Evolutionary conservation across 1,140 invertebrate species (phyloP).

Genomic region (Dendrolimus kikuchii): DNA sequence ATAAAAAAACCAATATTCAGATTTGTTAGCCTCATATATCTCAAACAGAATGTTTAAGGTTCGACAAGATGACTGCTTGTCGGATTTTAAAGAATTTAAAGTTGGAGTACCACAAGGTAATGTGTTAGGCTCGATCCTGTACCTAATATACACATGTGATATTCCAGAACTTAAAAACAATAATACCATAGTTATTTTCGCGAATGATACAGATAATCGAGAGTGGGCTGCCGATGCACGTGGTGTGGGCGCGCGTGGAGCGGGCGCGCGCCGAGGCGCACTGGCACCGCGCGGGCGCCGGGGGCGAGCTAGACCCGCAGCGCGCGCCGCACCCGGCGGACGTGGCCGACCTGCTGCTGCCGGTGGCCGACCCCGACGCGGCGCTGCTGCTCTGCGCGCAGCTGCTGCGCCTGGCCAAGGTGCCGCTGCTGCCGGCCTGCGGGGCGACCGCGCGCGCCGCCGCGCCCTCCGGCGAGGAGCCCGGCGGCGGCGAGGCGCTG

Average conservation of each 20-base stretch:
- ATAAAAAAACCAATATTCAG: too few species aligned
- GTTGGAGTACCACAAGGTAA: too few species aligned
- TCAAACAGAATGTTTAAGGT: too few species aligned
- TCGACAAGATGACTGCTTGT: too few species aligned
- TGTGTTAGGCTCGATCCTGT: too few species aligned
- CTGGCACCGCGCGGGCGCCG: slow-evolving; percentile 23
- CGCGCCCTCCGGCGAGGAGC: neutral
- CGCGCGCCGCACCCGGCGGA: slow-evolving; percentile 35
- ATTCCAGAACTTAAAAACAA: too few species aligned
- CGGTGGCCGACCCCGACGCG: slow-evolving; percentile 11
- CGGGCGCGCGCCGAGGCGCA: slow-evolving; percentile 35
- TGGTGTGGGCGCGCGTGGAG: slow-evolving; percentile 49
- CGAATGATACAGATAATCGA: slow-evolving; percentile 5
- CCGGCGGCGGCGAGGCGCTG: slow-evolving; percentile 1
- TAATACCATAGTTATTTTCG: too few species aligned
- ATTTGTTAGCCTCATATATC: too few species aligned
- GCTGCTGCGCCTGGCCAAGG: slow-evolving; percentile 21
- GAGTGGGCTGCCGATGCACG: slow-evolving; percentile 39
- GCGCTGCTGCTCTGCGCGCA: slow-evolving; percentile 12
- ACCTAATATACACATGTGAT: too few species aligned
- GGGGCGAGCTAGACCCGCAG: slow-evolving; percentile 29
- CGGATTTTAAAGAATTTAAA: too few species aligned
- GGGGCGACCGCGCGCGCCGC: slow-evolving; percentile 5
- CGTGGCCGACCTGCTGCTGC: slow-evolving; percentile 37
- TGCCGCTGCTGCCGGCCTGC: slow-evolving; percentile 14